Evolutionary conservation across 2,797 vertebrate species (phyloP).

Genomic region (Centropyge bicolor): DNA sequence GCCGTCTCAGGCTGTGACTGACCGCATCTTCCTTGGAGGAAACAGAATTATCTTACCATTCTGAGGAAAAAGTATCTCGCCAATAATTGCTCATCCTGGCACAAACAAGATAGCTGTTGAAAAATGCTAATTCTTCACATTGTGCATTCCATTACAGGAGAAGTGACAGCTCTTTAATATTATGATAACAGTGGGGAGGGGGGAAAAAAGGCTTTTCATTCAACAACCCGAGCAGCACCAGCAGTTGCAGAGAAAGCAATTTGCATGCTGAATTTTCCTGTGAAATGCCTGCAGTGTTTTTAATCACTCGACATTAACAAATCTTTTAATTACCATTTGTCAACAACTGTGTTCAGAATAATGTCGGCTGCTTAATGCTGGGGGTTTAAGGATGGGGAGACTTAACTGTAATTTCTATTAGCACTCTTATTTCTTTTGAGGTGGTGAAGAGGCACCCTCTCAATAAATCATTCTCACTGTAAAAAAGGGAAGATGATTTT

Average conservation of each 20-base stretch:
- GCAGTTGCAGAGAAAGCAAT: slow-evolving; percentile 79
- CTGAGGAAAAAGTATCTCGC: slow-evolving; percentile 45
- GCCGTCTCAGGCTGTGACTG: slow-evolving; percentile 48
- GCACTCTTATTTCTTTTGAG: slow-evolving; percentile 52
- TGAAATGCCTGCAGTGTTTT: slow-evolving; percentile 84
- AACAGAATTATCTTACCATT: slow-evolving; percentile 61
- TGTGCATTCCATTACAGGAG: slow-evolving; percentile 80
- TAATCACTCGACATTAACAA: slow-evolving; percentile 86
- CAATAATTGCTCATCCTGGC: slow-evolving; percentile 81
- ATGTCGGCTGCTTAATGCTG: slow-evolving; percentile 74
- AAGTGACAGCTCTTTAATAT: slow-evolving; percentile 84
- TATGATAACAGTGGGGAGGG: slow-evolving; percentile 73
- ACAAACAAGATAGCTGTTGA: slow-evolving; percentile 80
- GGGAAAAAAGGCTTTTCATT: slow-evolving; percentile 62
- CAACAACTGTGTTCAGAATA: slow-evolving; percentile 81
- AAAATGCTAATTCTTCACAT: slow-evolving; percentile 83
- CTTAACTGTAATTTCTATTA: slow-evolving; percentile 73
- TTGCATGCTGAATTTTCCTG: slow-evolving; percentile 83
- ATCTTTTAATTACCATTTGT: slow-evolving; percentile 87
- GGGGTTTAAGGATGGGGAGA: slow-evolving; percentile 57
- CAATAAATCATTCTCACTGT: slow-evolving; percentile 36
- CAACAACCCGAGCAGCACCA: slow-evolving; percentile 68
- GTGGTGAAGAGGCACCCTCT: slow-evolving; percentile 46
- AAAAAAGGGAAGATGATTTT: slow-evolving; percentile 12
- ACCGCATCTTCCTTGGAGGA: slow-evolving; percentile 50